Evolutionary conservation across 2,797 vertebrate species (phyloP).

Genomic region (Poeciliopsis turneri): DNA sequence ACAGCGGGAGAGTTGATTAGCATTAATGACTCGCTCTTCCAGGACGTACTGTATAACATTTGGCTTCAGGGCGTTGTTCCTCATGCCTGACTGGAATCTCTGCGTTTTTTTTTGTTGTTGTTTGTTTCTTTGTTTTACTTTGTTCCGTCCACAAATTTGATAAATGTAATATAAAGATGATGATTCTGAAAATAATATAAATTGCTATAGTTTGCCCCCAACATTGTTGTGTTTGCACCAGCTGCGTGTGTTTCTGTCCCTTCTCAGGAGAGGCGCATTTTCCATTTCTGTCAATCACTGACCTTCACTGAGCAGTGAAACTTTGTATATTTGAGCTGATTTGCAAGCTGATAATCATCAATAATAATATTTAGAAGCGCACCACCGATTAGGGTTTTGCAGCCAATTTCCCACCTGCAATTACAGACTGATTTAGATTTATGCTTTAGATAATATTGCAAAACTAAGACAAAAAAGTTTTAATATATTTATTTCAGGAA

Average conservation of each 20-base stretch:
- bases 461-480: neutral
- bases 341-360: neutral
- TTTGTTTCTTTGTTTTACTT: conserved; percentile 19
- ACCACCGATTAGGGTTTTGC: neutral
- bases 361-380: neutral
- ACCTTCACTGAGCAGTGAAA: neutral
- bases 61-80: conserved; percentile 44
- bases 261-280: conserved; percentile 26
- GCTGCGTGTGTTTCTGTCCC: conserved; percentile 44
- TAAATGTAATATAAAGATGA: conserved; percentile 61
- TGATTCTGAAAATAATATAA: conserved; percentile 61
- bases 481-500: neutral
- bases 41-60: conserved; percentile 26
- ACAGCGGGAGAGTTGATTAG: conserved; percentile 17
- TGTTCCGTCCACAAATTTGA: conserved; percentile 14
- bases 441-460: neutral
- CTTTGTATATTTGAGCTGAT: neutral
- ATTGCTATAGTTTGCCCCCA: conserved; percentile 30
- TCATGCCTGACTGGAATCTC: conserved; percentile 29
- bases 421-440: neutral
- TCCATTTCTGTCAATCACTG: conserved; percentile 3
- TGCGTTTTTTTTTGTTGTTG: conserved; percentile 24
- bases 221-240: conserved; percentile 24
- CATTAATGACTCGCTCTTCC: conserved; percentile 30
- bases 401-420: neutral